Conservation (phyloP, 2,113 vertebrate species). For the Ctenomys sociabilis region DNA sequence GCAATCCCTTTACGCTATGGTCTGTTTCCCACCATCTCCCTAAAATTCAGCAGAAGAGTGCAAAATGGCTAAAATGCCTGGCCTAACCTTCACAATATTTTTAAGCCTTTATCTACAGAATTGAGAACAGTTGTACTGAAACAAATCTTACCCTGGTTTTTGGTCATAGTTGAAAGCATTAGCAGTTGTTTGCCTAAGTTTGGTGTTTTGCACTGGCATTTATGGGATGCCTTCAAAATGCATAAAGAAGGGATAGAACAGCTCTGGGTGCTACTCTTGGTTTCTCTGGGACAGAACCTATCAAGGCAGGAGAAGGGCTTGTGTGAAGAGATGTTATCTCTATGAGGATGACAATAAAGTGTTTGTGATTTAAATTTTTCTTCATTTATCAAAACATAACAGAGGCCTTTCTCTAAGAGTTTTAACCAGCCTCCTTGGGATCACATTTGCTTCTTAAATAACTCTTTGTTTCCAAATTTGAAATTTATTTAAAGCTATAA, state of each 20-base stretch:
- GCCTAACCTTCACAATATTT: not conserved
- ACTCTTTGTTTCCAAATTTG: not conserved
- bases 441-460: not conserved
- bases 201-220: not conserved
- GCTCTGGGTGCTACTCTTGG: not conserved
- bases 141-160: not conserved
- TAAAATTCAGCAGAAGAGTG: not conserved
- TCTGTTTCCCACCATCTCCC: not conserved
- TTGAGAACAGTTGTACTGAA: not conserved
- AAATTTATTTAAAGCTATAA: not conserved
- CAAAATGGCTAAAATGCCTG: not conserved
- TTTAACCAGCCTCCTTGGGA: not conserved
- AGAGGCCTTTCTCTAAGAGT: not conserved
- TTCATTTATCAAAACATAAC: not conserved
- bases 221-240: constrained; percentile 44
- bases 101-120: not conserved
- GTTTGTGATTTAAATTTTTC: not conserved
- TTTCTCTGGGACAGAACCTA: not conserved
- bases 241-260: not conserved
- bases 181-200: not conserved
- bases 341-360: not conserved
- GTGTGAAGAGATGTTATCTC: not conserved
- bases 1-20: not conserved
- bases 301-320: not conserved
- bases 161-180: not conserved